These are phyloP conservation scores for Andricus quercusramuli DNA, from an alignment of 2,888 invertebrate genomes.

Conservation along the genomic window DNA sequence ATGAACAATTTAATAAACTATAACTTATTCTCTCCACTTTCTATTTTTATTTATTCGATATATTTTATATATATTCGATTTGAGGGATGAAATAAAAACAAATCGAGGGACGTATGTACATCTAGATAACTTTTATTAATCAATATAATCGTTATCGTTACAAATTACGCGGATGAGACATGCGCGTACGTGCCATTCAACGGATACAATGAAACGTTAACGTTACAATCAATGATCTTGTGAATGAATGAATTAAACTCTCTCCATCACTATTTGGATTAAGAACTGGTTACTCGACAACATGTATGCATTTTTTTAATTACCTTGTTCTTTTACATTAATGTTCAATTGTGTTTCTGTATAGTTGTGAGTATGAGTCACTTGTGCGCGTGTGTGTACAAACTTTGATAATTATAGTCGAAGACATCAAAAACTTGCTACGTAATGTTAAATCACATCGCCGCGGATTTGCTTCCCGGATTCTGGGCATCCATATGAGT, in stretches of 20 bases:
- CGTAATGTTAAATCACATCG: conserved; percentile 74
- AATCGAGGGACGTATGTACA: conserved; percentile 62
- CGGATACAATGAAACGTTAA: conserved; percentile 76
- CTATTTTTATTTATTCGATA: too few relatives aligned
- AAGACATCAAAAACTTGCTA: conserved; percentile 78
- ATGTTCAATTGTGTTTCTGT: conserved; percentile 69
- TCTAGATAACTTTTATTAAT: conserved; percentile 79
- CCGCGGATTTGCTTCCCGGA: conserved; percentile 66
- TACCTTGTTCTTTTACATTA: conserved; percentile 70
- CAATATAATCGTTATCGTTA: conserved; percentile 74
- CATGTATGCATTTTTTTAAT: conserved; percentile 68
- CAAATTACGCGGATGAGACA: conserved; percentile 75
- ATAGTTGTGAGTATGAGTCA: conserved; percentile 71
- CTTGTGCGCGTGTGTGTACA: conserved; percentile 77
- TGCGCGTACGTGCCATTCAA: conserved; percentile 69
- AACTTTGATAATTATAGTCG: conserved; percentile 77
- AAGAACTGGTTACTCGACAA: conserved; percentile 77
- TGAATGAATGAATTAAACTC: conserved; percentile 71
- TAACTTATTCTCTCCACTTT: too few relatives aligned
- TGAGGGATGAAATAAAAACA: background rate
- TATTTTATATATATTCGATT: too few relatives aligned
- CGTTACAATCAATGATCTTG: conserved; percentile 74
- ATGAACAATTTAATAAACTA: too few relatives aligned
- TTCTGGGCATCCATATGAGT: conserved; percentile 10
- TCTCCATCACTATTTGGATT: conserved; percentile 74